These are phyloP conservation scores for Caenorhabditis tropicalis DNA, from an alignment of 1,140 invertebrate species.

Conservation along the genomic window DNA sequence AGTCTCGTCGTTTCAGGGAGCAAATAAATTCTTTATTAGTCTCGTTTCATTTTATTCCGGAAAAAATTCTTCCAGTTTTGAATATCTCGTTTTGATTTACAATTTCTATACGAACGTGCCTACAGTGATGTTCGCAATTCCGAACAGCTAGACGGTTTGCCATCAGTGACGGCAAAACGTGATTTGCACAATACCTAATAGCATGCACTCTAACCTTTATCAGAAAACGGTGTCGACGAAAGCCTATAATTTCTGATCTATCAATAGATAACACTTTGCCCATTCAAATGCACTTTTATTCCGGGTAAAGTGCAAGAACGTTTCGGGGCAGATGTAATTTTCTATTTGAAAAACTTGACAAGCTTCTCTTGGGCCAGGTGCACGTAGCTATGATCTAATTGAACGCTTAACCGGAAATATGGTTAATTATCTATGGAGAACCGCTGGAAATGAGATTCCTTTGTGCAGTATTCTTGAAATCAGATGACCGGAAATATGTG, in stretches of 20 bases:
- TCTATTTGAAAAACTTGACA: neutral
- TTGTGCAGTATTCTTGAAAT: neutral
- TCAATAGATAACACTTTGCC: neutral
- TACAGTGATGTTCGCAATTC: too few relatives aligned
- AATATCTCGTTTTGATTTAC: too few relatives aligned
- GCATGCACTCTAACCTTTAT: neutral
- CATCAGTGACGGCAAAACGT: too few relatives aligned
- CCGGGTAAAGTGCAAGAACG: neutral
- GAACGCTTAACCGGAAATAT: neutral
- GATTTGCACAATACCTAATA: too few relatives aligned
- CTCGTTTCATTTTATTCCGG: neutral
- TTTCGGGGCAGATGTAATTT: neutral
- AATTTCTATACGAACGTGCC: too few relatives aligned
- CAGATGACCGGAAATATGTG: neutral
- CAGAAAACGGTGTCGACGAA: conserved; percentile 3
- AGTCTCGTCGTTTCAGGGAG: neutral
- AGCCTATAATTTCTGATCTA: neutral
- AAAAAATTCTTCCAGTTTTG: too few relatives aligned
- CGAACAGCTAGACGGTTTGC: too few relatives aligned
- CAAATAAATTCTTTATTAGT: neutral
- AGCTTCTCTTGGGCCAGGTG: neutral
- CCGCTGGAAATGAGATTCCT: neutral
- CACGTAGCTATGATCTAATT: neutral
- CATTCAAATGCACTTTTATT: neutral
- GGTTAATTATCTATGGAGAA: neutral